A percentile compares a stretch with the other conserved stretches of the same genome.
These are phyloP conservation scores for Punctoribates punctum DNA, from an alignment of 2,888 invertebrate species.

Conservation along the genomic window DNA sequence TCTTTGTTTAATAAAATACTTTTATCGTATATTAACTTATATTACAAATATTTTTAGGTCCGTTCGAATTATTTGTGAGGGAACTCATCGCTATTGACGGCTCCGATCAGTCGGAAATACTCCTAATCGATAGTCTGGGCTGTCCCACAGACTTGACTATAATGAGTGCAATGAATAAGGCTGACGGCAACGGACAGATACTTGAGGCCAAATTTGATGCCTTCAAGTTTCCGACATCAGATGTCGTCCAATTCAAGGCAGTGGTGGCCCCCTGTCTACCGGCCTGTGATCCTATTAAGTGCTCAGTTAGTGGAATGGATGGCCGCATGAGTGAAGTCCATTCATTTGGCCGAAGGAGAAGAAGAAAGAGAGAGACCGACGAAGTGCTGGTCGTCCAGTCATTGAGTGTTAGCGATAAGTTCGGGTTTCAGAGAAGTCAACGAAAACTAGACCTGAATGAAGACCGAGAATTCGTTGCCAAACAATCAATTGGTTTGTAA, in stretches of 20 bases:
- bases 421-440: slow-evolving; percentile 11
- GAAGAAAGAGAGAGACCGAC: slow-evolving; percentile 56
- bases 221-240: slow-evolving; percentile 94
- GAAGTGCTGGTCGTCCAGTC: slow-evolving; percentile 39
- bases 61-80: slow-evolving; percentile 90
- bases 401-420: slow-evolving; percentile 39
- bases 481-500: no score
- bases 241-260: slow-evolving; percentile 92
- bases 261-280: slow-evolving; percentile 91
- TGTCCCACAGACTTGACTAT: slow-evolving; percentile 91
- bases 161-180: slow-evolving; percentile 86
- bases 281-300: slow-evolving; percentile 84
- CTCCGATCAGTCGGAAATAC: slow-evolving; percentile 84
- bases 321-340: slow-evolving; percentile 57
- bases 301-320: slow-evolving; percentile 61
- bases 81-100: slow-evolving; percentile 93
- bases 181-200: slow-evolving; percentile 61
- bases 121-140: slow-evolving; percentile 84
- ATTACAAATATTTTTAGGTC: no score
- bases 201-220: slow-evolving; percentile 87
- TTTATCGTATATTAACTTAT: no score
- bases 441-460: neutral
- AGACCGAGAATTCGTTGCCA: no score
- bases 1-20: no score
- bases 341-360: slow-evolving; percentile 77